Base-by-base conservation (phyloP, 1,140 invertebrate species). In the Agraylea sexmaculata region DNA sequence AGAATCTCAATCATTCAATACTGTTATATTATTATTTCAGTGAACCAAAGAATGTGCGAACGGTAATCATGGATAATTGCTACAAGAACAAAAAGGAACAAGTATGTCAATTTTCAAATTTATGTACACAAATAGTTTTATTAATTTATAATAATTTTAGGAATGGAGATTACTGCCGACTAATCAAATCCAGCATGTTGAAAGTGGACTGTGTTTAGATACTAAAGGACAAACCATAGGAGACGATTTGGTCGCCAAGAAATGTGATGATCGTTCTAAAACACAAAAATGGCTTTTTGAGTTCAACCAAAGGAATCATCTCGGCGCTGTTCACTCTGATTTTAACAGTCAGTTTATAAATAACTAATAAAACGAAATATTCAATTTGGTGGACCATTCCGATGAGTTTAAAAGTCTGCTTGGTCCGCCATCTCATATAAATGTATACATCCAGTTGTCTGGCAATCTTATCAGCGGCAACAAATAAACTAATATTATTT, bases 21-120 rank as follows among this genome's bases (percentile, higher is more conserved):
- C 7, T n/a, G 13, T 15, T 7, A 32, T 32, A 7, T 7, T 7
- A 32, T 32, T 10, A 13, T 15, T 42, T 4, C 21, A 49, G 47
- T 30, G 58, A 60, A 42, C 45, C 52, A 5, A 53, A 53, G 17
- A 51, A 51, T 32, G 51, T 50, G 44, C 45, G 49, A 10, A 54
- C 60, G 46, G 66, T 76, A 19, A 59, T 64, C 43, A 70, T 78
- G 62, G 57, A 56, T 4, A 64, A 64, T 45, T 77, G 73, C 47
- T 60, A 68, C 51, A 63, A 63, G 22, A 58, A 62, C 36, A 58
- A 57, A 37, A 61, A 68, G 7, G 70, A 70, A 46, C 74, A 79
- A 51, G 66, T 70, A 51, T 78, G 76, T 6, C 23, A 25, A 25
- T 25, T 7, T n/a, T n/a, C n/a, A n/a, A n/a, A n/a, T n/a, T n/a